Evolutionary conservation across 2,113 vertebrate species (phyloP), one percentile per base, ranked within the genome.

Genomic region (Saimiri boliviensis): DNA sequence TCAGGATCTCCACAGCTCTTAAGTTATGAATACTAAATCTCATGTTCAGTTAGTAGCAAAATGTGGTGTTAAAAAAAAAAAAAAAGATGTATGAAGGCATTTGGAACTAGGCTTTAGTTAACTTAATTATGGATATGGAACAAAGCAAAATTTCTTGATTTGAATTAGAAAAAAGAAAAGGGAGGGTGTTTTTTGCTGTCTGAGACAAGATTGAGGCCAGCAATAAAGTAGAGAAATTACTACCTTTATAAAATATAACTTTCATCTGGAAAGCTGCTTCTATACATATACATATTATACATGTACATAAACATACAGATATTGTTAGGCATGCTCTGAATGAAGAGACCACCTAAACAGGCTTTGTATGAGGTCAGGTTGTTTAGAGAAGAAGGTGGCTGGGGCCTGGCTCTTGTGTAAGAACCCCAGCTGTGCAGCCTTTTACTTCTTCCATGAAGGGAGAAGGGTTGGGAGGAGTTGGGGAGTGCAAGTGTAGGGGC

Each of bases 81-180:
- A 87, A 47, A 68, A 42, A 97, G 91, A 89, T 71, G 14, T 21
- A 73, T 70, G 45, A 90, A 97, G 89, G 60, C 35, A 87, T 94
- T 54, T 94, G 42, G 49, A 95, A 92, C 76, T 76, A 84, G 68
- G 11, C 19, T 93, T 98, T 82, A 83, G 17, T 89, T 88, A 66
- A n/a, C 89, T 10, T 14, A 73, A 94, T 89, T 70, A 35, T 71
- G 4, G 32, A 1, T 71, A 23, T 87, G 45, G 76, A 96, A 76
- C 45, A 85, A 89, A 86, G 82, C 37, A 77, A 85, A 86, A 83
- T 66, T 70, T 93, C 37, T 93, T 79, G 70, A 35, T 95, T 73
- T 17, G 86, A 73, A 85, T 77, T 66, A 66, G 35, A 17, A 32
- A 45, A 66, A 35, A 70, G 27, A 32, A 56, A 32, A 70, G 20